These are phyloP conservation scores for Varanus komodoensis DNA, from an alignment of 2,113 vertebrate species.

Conservation along the genomic window DNA sequence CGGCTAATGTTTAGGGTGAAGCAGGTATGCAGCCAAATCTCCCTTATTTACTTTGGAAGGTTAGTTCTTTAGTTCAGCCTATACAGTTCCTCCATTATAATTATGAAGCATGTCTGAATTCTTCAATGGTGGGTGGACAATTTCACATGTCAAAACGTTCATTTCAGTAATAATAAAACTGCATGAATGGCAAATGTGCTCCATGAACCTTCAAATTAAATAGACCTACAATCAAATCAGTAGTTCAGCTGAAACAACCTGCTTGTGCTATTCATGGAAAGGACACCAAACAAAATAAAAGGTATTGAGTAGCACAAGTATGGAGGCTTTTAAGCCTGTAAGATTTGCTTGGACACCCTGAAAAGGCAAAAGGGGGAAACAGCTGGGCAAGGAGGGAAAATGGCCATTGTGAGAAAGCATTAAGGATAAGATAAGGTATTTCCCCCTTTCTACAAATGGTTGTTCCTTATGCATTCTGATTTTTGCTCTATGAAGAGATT, in stretches of 20 bases:
- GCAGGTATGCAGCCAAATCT: constrained; percentile 29
- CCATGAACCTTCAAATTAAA: constrained; percentile 53
- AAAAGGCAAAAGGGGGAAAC: constrained; percentile 49
- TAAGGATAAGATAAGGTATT: constrained; percentile 34
- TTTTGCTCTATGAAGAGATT: neutral
- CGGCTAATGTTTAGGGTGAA: constrained; percentile 37
- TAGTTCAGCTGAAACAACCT: constrained; percentile 47
- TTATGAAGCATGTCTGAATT: constrained; percentile 54
- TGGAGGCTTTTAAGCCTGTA: constrained; percentile 54
- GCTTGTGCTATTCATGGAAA: constrained; percentile 44
- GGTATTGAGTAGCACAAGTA: constrained; percentile 39
- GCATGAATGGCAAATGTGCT: constrained; percentile 47
- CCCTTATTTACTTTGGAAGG: constrained; percentile 60
- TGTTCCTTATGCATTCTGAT: constrained; percentile 4
- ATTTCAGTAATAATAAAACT: constrained; percentile 62
- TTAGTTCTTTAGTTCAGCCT: constrained; percentile 59
- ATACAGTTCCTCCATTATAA: constrained; percentile 60
- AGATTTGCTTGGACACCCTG: constrained; percentile 44
- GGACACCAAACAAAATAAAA: constrained; percentile 55
- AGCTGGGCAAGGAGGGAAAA: neutral
- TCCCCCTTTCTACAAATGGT: constrained; percentile 19
- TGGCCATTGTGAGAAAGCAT: constrained; percentile 40
- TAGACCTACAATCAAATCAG: constrained; percentile 38
- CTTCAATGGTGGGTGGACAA: constrained; percentile 56
- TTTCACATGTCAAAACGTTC: constrained; percentile 64